These are phyloP conservation scores for Caranx melampygus DNA, from an alignment of 2,113 vertebrate genomes.

Conservation along the genomic window DNA sequence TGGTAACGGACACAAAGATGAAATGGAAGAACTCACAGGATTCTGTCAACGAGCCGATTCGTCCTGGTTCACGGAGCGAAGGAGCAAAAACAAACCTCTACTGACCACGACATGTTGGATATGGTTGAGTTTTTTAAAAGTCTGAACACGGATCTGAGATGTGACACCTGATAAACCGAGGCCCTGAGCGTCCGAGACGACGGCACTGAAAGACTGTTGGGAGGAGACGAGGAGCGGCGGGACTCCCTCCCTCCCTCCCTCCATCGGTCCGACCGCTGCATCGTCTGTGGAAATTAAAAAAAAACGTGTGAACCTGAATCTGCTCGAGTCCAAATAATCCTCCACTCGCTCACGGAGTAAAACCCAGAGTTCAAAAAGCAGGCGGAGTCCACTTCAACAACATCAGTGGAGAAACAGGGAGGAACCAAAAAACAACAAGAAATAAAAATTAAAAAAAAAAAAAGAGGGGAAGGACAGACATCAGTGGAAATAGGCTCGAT, in stretches of 20 bases:
- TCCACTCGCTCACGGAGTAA: constrained; percentile 77
- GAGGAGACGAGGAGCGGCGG: constrained; percentile 36
- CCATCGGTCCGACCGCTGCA: constrained; percentile 18
- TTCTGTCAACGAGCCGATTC: constrained; percentile 21
- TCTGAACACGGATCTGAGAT: constrained; percentile 61
- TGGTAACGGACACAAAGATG: constrained; percentile 28
- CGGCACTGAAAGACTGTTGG: constrained; percentile 78
- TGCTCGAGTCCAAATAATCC: constrained; percentile 68
- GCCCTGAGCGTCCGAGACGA: constrained; percentile 93
- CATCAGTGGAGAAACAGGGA: constrained; percentile 45
- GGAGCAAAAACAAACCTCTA: constrained; percentile 21
- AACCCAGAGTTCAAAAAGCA: constrained; percentile 64
- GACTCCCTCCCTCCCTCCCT: constrained; percentile 41
- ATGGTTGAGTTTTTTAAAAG: constrained; percentile 79
- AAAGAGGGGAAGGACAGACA: constrained; percentile 39
- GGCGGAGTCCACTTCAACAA: constrained; percentile 51
- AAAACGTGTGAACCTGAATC: constrained; percentile 63
- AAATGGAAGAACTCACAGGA: constrained; percentile 66
- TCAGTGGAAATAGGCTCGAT: constrained; percentile 92
- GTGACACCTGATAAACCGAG: constrained; percentile 90
- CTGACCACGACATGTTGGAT: constrained; percentile 40
- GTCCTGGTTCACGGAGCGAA: constrained; percentile 38
- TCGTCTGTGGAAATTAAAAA: constrained; percentile 28
- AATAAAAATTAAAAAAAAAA: background rate
- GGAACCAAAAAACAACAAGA: constrained; percentile 1